A percentile compares a stretch with the other conserved stretches of the same genome.
Evolutionary conservation across 30 jellyfish, hydroid and myxozoan species (phyloP).

Genomic region (Pelagia noctiluca): DNA sequence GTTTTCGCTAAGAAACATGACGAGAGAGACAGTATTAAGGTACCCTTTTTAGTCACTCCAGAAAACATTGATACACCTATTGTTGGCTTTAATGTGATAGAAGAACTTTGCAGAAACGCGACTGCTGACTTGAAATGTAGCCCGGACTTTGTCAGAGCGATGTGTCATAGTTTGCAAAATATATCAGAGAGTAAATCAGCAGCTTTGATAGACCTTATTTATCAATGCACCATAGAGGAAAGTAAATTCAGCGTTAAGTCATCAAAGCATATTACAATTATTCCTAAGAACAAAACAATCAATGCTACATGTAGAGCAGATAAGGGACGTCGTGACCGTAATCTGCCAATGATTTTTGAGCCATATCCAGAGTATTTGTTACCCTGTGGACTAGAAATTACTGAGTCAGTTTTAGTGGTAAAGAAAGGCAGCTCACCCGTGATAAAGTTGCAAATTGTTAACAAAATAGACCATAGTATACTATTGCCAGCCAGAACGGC

Average conservation of each 20-base stretch:
- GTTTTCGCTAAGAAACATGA: background rate
- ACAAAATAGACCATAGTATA: constrained; percentile 41
- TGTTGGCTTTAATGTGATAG: constrained; percentile 34
- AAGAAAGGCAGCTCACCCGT: constrained; percentile 36
- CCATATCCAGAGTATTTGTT: constrained; percentile 15
- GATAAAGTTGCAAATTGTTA: constrained; percentile 44
- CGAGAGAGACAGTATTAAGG: constrained; percentile 4
- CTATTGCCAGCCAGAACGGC: constrained; percentile 57
- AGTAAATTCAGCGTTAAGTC: background rate
- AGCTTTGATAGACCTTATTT: constrained; percentile 37
- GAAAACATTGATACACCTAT: constrained; percentile 37
- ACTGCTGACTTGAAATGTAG: background rate
- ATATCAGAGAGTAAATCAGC: constrained; percentile 11
- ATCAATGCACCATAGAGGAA: constrained; percentile 23
- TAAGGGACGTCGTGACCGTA: constrained; percentile 17
- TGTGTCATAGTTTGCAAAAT: background rate
- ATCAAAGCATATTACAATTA: background rate
- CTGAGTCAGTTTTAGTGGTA: constrained; percentile 30
- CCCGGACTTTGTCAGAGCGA: background rate
- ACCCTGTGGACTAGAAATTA: constrained; percentile 42
- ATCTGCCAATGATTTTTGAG: constrained; percentile 49
- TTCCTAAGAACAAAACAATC: constrained; percentile 23
- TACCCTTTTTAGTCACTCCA: constrained; percentile 47
- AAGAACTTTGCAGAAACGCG: constrained; percentile 32
- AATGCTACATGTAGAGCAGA: constrained; percentile 33